Evolutionary conservation across 53 echinoderm and acorn worm species (phyloP).

Genomic region (Astropecten irregularis): DNA sequence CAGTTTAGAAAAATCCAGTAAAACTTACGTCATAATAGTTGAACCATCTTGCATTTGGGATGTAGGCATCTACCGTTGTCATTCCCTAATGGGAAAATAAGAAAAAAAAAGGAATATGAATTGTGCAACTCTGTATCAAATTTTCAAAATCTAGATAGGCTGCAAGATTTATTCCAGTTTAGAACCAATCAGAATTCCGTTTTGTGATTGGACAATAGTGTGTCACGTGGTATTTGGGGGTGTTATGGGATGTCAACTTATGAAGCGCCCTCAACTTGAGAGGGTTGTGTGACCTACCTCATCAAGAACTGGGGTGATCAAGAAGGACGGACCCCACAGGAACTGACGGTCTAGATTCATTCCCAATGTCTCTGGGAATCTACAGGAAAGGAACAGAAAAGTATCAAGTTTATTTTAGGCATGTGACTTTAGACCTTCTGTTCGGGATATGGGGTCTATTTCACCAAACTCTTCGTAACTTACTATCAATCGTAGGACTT

Average conservation of each 20-base stretch:
- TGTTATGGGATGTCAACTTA: too few relatives aligned
- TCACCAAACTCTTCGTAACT: too few relatives aligned
- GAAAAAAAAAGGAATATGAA: too few relatives aligned
- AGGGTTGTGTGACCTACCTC: slow-evolving; percentile 73
- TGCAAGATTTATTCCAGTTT: too few relatives aligned
- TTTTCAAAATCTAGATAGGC: too few relatives aligned
- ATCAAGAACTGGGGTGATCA: slow-evolving; percentile 76
- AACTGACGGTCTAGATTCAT: slow-evolving; percentile 75
- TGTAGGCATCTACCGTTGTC: slow-evolving; percentile 72
- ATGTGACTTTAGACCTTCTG: not conserved
- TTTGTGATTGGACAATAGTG: too few relatives aligned
- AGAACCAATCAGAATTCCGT: too few relatives aligned
- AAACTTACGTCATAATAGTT: slow-evolving; percentile 78
- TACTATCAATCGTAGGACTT: too few relatives aligned
- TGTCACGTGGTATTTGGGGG: too few relatives aligned
- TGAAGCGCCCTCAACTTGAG: too few relatives aligned
- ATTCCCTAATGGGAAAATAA: slow-evolving; percentile 47
- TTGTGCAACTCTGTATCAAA: too few relatives aligned
- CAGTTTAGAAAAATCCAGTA: too few relatives aligned
- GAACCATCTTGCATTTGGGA: slow-evolving; percentile 90
- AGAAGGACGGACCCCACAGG: slow-evolving; percentile 76
- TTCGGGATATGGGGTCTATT: not conserved
- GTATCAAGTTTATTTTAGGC: not conserved
- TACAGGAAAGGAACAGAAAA: slow-evolving; percentile 9
- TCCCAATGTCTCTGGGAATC: slow-evolving; percentile 60